A percentile compares a stretch with the other conserved stretches of the same genome.
phyloP scores from a whole-genome alignment of 23 tunicate species.

The Aplidium turbinatum region DNA sequence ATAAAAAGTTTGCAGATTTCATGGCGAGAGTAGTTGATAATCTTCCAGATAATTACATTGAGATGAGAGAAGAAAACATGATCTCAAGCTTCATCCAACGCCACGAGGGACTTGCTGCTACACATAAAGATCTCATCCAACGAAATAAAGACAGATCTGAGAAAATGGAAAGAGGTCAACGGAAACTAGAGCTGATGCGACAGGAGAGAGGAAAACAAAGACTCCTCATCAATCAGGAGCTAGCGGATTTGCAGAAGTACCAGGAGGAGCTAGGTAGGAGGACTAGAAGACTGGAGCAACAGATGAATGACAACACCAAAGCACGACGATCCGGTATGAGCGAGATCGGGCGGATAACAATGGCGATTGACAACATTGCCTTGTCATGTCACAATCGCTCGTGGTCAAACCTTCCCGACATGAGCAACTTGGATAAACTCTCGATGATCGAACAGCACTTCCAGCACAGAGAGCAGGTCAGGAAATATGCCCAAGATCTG shows the following conservation, averaged over 20 bases:
- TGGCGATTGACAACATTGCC: constrained; percentile 81
- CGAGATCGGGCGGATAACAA: constrained; percentile 58
- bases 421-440: constrained; percentile 56
- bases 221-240: constrained; percentile 65
- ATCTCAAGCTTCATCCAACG: constrained; percentile 72
- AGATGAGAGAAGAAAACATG: constrained; percentile 74
- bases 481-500: constrained; percentile 9
- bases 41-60: constrained; percentile 74
- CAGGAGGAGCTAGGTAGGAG: constrained; percentile 52
- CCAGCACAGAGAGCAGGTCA: constrained; percentile 1
- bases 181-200: constrained; percentile 48
- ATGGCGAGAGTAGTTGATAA: constrained; percentile 56
- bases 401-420: constrained; percentile 56
- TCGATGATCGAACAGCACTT: constrained; percentile 63
- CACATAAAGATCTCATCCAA: constrained; percentile 19
- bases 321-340: constrained; percentile 41
- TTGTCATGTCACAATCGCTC: constrained; percentile 59
- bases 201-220: constrained; percentile 66
- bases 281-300: constrained; percentile 56
- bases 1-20: constrained; percentile 65
- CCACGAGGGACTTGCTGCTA: constrained; percentile 73
- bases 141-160: constrained; percentile 21
- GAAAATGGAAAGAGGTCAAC: constrained; percentile 60
- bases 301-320: constrained; percentile 30
- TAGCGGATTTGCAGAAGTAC: constrained; percentile 49